Base-by-base conservation (phyloP, 2,113 vertebrate species). In the Rhabdornis inornatus region DNA sequence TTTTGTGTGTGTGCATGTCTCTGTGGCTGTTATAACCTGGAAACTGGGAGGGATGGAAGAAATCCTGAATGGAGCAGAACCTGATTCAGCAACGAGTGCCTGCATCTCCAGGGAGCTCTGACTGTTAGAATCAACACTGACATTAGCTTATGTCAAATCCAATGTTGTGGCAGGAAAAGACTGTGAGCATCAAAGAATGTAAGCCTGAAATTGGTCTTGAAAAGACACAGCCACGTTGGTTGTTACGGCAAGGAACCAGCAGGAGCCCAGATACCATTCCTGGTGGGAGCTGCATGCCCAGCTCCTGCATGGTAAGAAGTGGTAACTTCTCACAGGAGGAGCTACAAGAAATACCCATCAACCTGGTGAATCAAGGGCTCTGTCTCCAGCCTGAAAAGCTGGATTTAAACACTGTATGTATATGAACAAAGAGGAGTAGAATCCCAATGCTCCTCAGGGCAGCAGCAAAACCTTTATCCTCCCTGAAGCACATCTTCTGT, bases 1-100 rank as follows among this genome's bases (percentile, higher is more conserved):
- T 60, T 60, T 7, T 28, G 14, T 35, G n/a, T 78, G n/a, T 45
- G 24, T 14, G 21, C 0, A 0, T 49, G 13, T 13, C 11, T n/a
- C 56, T 87, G 68, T 15, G 53, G 33, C 39, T 94, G 60, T 63
- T 68, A 52, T 1, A 39, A 75, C 37, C 21, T 35, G 52, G 35
- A 90, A 69, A 64, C 2, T 50, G 39, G 27, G 24, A 86, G 40
- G 30, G 49, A 87, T 33, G 68, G 69, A 65, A 83, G 91, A 77
- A 53, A 24, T 66, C 35, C 39, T 89, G 86, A 83, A 89, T 8
- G 37, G 56, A 88, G 45, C 35, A 95, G 92, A 84, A 82, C 16
- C 59, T 66, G 63, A 88, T 74, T 50, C 42, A 78, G 47, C 55
- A 72, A 60, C 3, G 16, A n/a, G 25, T 28, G 68, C 28, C 56